Conservation (phyloP, 2,113 vertebrate genomes). For the Protobothrops mucrosquamatus region DNA sequence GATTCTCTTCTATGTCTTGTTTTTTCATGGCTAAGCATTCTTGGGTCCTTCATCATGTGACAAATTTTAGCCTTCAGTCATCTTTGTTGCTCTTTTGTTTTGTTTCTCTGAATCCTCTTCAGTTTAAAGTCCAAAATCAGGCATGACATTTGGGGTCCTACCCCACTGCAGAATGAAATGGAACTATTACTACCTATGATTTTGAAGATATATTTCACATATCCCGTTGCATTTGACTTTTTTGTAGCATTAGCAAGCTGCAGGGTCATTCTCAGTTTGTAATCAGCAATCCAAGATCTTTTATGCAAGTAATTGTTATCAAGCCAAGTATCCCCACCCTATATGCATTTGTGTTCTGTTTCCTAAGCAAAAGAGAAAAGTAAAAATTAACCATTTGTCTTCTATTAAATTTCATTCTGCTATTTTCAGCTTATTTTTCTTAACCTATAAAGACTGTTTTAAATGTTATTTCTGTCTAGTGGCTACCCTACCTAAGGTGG, state of each 20-base stretch:
- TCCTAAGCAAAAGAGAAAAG: neutral
- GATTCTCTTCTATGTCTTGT: no score
- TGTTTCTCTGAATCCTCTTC: neutral
- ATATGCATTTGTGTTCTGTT: neutral
- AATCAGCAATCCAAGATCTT: neutral
- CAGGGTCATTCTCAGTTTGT: neutral
- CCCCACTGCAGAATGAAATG: neutral
- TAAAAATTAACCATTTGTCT: neutral
- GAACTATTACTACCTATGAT: neutral
- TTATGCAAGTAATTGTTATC: neutral
- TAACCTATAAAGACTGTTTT: neutral
- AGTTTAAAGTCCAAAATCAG: neutral
- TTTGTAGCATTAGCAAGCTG: neutral
- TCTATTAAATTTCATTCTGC: neutral
- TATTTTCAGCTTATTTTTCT: neutral
- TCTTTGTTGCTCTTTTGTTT: neutral
- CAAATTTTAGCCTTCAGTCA: no score
- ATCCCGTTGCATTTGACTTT: neutral
- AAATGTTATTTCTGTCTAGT: neutral
- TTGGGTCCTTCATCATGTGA: no score
- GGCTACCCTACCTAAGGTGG: neutral
- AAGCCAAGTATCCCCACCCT: neutral
- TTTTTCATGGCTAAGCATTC: no score
- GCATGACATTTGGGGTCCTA: neutral
- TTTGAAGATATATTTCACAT: neutral